A percentile compares a stretch with the other conserved stretches of the same genome.
phyloP scores from a whole-genome alignment of 2,797 vertebrate species.

The Xerus rutilus region DNA sequence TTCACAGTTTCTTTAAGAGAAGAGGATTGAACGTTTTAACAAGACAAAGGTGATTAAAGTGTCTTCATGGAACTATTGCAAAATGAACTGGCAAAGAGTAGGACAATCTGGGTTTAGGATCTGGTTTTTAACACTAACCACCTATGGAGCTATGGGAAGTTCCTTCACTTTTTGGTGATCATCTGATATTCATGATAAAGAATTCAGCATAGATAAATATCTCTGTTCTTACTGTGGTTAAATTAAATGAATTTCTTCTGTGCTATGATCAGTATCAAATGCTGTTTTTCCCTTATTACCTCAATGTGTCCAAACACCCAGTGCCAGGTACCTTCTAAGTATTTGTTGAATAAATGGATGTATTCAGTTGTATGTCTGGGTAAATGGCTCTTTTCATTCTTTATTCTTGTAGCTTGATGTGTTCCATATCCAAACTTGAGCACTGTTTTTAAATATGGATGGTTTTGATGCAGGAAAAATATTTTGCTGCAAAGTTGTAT shows the following conservation, averaged over 20 bases:
- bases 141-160: background rate
- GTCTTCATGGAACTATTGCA: background rate
- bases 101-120: background rate
- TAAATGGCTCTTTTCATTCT: background rate
- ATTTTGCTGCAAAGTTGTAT: background rate
- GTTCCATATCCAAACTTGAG: background rate
- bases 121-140: background rate
- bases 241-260: background rate
- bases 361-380: background rate
- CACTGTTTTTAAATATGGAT: background rate
- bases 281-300: background rate
- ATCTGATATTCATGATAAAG: background rate
- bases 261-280: background rate
- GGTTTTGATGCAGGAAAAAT: conserved; percentile 15
- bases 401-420: background rate
- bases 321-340: background rate
- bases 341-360: conserved; percentile 7
- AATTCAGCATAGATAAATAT: background rate
- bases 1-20: conserved; percentile 5
- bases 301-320: background rate
- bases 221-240: background rate
- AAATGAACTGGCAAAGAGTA: background rate
- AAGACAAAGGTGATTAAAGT: background rate
- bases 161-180: background rate
- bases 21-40: background rate